Base-by-base conservation (phyloP, 2,113 vertebrate genomes). In the Microcebus murinus region DNA sequence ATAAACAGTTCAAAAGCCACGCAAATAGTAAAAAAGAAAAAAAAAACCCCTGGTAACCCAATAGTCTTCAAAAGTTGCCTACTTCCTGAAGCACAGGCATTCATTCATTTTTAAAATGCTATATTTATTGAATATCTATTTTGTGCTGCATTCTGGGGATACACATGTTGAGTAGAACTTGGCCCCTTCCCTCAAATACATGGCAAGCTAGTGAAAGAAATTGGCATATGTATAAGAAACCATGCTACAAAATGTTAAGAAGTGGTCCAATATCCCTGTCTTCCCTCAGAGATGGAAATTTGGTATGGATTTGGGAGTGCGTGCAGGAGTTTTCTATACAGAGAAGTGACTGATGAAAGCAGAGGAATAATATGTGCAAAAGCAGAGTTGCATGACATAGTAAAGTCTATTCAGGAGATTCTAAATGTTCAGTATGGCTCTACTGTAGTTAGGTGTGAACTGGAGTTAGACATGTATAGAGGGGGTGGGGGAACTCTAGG, bases 1-100 rank as follows among this genome's bases (percentile, higher is more conserved):
- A 65, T 61, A 95, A 94, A 65, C 88, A 80, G 84, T 82, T 97
- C 59, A 86, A 91, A 42, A 94, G 21, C 57, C 73, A 89, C 36
- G 23, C 39, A 96, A 94, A 95, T 67, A 67, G 61, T 63, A 63
- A 76, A 76, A 29, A 76, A 76, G 8, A 17, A 5, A 74, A 74
- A 57, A 3, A 67, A 85, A 95, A 93, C 61, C n/a, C 42, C 71
- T 13, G 27, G 27, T 52, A 93, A 27, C 27, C 14, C 42, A 70
- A 23, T 17, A 73, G 25, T 91, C 45, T 88, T 87, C 59, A n/a
- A 76, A 34, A 91, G 91, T 63, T 80, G 52, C 57, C 31, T 45
- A 52, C 45, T 11, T 65, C 91, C 77, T 50, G 31, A 5, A 79
- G 57, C 57, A 63, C 20, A 17, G 71, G 61, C 81, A 81, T 92